These are phyloP conservation scores for Paramormyrops kingsleyae DNA, from an alignment of 2,113 vertebrate genomes.

Conservation along the genomic window DNA sequence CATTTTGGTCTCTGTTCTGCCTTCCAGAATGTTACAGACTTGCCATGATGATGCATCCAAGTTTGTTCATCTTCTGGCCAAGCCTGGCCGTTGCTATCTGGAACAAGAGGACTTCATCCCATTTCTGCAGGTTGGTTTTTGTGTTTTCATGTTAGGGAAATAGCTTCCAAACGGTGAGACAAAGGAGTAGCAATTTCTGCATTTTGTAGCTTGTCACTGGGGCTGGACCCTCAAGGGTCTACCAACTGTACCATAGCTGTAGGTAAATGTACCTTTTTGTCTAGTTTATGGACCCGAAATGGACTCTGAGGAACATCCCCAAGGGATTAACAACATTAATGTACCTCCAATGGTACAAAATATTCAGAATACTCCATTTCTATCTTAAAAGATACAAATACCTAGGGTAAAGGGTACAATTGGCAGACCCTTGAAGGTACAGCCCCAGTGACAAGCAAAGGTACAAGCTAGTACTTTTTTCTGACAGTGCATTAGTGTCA, in stretches of 20 bases:
- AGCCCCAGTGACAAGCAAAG: neutral
- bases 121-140: conserved; percentile 81
- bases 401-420: neutral
- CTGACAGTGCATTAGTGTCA: neutral
- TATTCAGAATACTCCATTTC: neutral
- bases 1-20: conserved; percentile 52
- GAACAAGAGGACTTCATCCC: conserved; percentile 94
- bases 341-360: neutral
- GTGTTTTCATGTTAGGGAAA: neutral
- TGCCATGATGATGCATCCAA: conserved; percentile 85
- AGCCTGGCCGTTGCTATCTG: conserved; percentile 81
- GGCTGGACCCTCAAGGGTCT: neutral
- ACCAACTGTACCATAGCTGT: neutral
- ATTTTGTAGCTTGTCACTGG: neutral
- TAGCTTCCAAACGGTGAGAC: neutral
- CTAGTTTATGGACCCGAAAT: neutral
- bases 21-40: conserved; percentile 73
- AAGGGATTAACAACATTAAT: neutral
- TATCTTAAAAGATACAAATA: neutral
- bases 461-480: neutral
- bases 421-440: neutral
- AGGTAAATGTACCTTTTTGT: neutral
- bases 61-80: conserved; percentile 87
- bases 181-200: neutral
- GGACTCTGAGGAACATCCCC: neutral